Percentiles rank a stretch among this genome's conserved stretches.
Evolutionary conservation across 2,113 vertebrate species (phyloP).

Genomic region (Eonycteris spelaea): DNA sequence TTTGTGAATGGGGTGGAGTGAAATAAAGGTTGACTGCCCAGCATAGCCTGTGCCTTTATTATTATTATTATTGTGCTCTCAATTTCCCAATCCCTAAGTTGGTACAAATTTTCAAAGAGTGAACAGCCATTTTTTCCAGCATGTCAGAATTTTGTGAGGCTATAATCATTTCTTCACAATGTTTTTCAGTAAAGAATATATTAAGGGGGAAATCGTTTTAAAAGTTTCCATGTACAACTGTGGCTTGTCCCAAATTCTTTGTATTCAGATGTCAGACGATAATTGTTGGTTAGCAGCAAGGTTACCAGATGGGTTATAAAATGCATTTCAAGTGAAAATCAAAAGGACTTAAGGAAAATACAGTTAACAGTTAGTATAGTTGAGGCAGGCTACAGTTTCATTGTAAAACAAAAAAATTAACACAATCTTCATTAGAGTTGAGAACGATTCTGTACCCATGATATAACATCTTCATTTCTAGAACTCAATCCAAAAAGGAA

Average conservation of each 20-base stretch:
- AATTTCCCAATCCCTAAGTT: slow-evolving; percentile 44
- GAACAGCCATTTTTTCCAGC: slow-evolving; percentile 53
- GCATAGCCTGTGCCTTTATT: not conserved
- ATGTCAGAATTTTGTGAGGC: slow-evolving; percentile 67
- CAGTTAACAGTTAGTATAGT: slow-evolving; percentile 37
- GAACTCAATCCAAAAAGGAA: not conserved
- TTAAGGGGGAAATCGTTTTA: slow-evolving; percentile 69
- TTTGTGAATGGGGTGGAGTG: not conserved
- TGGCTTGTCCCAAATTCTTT: slow-evolving; percentile 71
- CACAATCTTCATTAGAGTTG: not conserved
- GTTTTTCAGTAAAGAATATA: slow-evolving; percentile 68
- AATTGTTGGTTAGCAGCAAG: slow-evolving; percentile 72
- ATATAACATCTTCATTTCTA: slow-evolving; percentile 12
- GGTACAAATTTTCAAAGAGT: slow-evolving; percentile 52
- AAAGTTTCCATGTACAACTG: slow-evolving; percentile 68
- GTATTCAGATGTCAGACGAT: slow-evolving; percentile 70
- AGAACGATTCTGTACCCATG: not conserved
- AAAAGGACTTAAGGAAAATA: slow-evolving; percentile 47
- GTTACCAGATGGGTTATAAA: slow-evolving; percentile 71
- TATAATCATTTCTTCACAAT: slow-evolving; percentile 72
- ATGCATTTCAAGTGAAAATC: slow-evolving; percentile 58
- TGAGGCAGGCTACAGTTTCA: slow-evolving; percentile 29
- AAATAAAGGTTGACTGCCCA: not conserved
- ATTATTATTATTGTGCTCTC: slow-evolving; percentile 40
- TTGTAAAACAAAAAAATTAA: not conserved